These are phyloP conservation scores for Natrix natrix DNA, from an alignment of 2,797 vertebrate species.

Conservation along the genomic window DNA sequence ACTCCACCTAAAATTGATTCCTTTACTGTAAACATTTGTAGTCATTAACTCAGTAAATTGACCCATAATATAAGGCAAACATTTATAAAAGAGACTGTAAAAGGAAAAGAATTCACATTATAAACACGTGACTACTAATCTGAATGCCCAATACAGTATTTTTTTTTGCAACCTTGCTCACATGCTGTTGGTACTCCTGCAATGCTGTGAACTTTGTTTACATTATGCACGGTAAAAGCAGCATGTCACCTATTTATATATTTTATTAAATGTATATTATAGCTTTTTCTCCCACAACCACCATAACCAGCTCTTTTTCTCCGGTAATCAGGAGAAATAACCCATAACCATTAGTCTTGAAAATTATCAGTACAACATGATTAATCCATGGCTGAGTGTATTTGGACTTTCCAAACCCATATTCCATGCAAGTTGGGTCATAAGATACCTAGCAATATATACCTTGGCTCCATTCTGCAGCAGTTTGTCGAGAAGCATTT, in stretches of 20 bases:
- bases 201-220: neutral
- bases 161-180: neutral
- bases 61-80: neutral
- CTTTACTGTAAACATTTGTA: neutral
- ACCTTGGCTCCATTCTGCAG: constrained; percentile 94
- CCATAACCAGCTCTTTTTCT: too few species aligned
- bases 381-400: neutral
- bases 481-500: constrained; percentile 83
- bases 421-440: neutral
- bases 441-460: neutral
- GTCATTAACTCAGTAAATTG: neutral
- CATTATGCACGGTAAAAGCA: neutral
- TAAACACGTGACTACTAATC: neutral
- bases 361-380: neutral
- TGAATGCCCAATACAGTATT: neutral
- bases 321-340: neutral
- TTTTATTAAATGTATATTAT: neutral
- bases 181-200: neutral
- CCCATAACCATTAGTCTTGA: neutral
- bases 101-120: neutral
- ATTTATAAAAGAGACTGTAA: neutral
- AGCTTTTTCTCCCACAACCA: neutral
- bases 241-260: neutral
- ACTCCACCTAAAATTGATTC: neutral
- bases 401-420: neutral